Base-by-base conservation (phyloP, 2,797 vertebrate species). In the Anas capensis region DNA sequence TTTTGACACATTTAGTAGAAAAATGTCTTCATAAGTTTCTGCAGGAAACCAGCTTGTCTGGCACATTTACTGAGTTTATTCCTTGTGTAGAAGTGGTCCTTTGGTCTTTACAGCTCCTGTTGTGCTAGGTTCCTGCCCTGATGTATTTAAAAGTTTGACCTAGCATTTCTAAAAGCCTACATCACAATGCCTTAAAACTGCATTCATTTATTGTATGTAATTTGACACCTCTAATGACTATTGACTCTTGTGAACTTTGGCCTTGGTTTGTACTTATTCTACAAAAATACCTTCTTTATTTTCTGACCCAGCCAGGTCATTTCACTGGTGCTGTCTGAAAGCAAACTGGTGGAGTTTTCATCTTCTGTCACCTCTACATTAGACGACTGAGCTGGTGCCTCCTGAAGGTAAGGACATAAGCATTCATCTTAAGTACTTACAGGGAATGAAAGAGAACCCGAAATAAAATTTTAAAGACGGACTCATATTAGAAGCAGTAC, bases 271-370 rank as follows among this genome's bases (percentile, higher is more conserved):
- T 53, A 44, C 24, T 79, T 42, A 14, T 51, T 86, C 69, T 92
- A 12, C 69, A 21, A 77, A 89, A 93, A 26, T 92, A 97, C 97
- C 97, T 96, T 83, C 66, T 93, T 56, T 33, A 34, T 89, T 95
- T 97, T 98, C 84, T 95, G 96, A 51, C 98, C 98, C 81, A 98
- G 88, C 99, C 99, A 99, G 38, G 98, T 98, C 51, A 82, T 58
- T 60, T 97, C 97, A 79, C 80, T 70, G 38, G 88, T 80, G 70
- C 92, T 84, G 68, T 71, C 72, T 73, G 90, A 88, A 92, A 88
- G 73, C 31, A 82, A 75, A 69, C 42, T 83, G 42, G 81, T 92
- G 90, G 91, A 8, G 8, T 96, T 97, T 89, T 97, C 97, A 51
- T 97, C 97, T 92, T 98, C 96, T 14, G 90, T 96, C 79, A 97